Base-by-base conservation (phyloP, 2,888 invertebrate genomes). In the Chromoteleia sp. region DNA sequence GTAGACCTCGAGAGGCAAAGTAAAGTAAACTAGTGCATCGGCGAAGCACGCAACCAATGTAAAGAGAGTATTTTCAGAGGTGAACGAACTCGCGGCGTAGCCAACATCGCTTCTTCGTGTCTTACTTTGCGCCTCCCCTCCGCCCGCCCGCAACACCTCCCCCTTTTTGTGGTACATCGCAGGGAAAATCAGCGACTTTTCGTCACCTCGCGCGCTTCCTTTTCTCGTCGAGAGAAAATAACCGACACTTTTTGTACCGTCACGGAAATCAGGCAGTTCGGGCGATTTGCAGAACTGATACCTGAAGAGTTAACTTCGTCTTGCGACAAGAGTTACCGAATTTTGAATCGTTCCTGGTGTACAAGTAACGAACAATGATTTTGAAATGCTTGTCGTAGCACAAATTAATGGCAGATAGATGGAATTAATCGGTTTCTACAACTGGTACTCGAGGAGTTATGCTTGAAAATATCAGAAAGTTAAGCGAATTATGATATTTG, bases 51-150 rank as follows among this genome's bases (percentile, higher is more conserved):
- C 89, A 88, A 88, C 88, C 84, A 86, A 88, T 87, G 87, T 86
- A 89, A 83, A 88, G 90, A 89, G 88, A 88, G 90, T 90, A 90
- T 90, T 90, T 90, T 90, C 89, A 89, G 85, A 86, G 90, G 90
- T 90, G 87, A 89, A 90, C 87, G 90, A 90, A 90, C 90, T 85
- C 87, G 58, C 74, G 82, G 30, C 75, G 78, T 43, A 77, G 84
- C 83, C 80, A 83, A 78, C 82, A 70, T 63, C 74, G 54, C 82
- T 56, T 41, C 78, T 48, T 63, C 81, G 82, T 83, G 83, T 83
- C 82, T 83, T 84, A 84, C 83, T 83, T 84, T 83, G 70, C 74
- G 56, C 68, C 67, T 75, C 84, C 84, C 75, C 75, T 56, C 71
- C 25, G 21, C 17, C 59, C 70, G 63, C 41, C 8, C 54, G 21